Percentiles rank a stretch among this genome's conserved stretches.
Conservation (phyloP, 2,888 invertebrate species). For the Lasioglossum oenotherae region DNA sequence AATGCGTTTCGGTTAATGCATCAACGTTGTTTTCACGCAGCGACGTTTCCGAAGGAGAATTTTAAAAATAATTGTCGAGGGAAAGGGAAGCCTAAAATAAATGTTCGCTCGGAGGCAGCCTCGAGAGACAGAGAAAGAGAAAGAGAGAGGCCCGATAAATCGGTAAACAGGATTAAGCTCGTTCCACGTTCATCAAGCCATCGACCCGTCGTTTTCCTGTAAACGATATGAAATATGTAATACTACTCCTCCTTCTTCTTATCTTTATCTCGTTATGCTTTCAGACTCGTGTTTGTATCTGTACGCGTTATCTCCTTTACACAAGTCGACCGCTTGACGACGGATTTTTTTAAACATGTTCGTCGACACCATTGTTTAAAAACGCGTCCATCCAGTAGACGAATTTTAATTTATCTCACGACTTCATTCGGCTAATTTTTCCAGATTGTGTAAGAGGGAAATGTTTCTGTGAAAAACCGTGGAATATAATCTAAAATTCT, state of each 20-base stretch:
- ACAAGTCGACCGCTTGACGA: neutral
- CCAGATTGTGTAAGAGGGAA: neutral
- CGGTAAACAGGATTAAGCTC: conserved; percentile 48
- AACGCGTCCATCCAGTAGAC: neutral
- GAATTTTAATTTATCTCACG: neutral
- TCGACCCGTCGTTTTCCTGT: conserved; percentile 40
- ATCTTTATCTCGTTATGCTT: conserved; percentile 8
- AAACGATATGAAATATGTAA: conserved; percentile 28
- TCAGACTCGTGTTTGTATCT: neutral
- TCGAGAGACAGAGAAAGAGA: neutral
- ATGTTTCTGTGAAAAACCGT: too few relatives aligned
- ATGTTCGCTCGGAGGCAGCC: neutral
- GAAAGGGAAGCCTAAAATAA: conserved; percentile 6
- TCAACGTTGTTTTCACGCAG: neutral
- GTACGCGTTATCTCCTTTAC: neutral
- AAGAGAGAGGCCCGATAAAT: conserved; percentile 36
- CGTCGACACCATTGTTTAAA: neutral
- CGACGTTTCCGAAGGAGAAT: neutral
- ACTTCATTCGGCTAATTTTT: neutral
- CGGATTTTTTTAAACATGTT: neutral
- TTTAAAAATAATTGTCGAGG: neutral
- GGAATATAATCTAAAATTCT: neutral
- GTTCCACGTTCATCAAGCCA: conserved; percentile 46
- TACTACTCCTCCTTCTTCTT: conserved; percentile 33
- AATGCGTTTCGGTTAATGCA: neutral